phyloP scores from a whole-genome alignment of 2,113 vertebrate genomes.

The Thunnus maccoyii region DNA sequence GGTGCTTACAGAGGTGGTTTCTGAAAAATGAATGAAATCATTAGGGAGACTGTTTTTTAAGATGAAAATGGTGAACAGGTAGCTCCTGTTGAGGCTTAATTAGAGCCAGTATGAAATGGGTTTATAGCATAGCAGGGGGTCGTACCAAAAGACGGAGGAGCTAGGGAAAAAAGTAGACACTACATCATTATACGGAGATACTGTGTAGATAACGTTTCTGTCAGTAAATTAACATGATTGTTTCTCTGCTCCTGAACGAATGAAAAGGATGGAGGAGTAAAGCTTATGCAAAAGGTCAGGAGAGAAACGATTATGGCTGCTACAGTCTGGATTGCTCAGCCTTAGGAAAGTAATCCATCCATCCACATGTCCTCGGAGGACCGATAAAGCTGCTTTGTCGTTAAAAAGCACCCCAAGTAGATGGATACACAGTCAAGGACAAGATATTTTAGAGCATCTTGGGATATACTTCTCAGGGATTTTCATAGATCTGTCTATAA shows the following conservation, averaged over 20 bases:
- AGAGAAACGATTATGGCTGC: constrained; percentile 8
- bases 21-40: constrained; percentile 21
- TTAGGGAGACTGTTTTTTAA: constrained; percentile 21
- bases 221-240: background rate
- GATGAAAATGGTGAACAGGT: constrained; percentile 13
- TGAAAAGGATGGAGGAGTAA: constrained; percentile 9
- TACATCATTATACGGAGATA: background rate
- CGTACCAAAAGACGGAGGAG: background rate
- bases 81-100: constrained; percentile 15
- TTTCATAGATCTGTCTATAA: constrained; percentile 30
- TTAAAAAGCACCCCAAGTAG: constrained; percentile 7
- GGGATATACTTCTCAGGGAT: constrained; percentile 5
- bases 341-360: constrained; percentile 32
- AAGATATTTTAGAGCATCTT: background rate
- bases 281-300: constrained; percentile 28
- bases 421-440: background rate
- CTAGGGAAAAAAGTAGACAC: background rate
- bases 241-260: background rate
- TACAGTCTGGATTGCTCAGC: background rate
- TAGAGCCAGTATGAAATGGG: constrained; percentile 10
- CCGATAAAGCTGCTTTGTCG: constrained; percentile 31
- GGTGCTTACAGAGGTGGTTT: background rate
- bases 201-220: constrained; percentile 1
- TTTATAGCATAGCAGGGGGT: background rate
- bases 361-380: background rate